phyloP scores from a whole-genome alignment of 2,888 invertebrate species.

The Pseudococcus viburni region DNA sequence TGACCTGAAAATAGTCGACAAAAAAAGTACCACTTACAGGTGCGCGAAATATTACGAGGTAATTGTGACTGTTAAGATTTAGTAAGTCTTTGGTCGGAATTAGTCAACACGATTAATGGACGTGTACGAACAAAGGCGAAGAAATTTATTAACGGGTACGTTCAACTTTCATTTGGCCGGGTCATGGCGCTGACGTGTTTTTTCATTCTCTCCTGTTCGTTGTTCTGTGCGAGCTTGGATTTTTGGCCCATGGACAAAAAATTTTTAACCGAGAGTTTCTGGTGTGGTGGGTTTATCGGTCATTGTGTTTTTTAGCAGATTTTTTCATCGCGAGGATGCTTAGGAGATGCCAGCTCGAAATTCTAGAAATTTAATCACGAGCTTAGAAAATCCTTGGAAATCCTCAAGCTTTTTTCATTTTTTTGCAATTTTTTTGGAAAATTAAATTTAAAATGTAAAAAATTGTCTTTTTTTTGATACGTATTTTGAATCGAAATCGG shows the following conservation, averaged over 20 bases:
- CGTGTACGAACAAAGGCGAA: conserved; percentile 12
- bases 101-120: conserved; percentile 14
- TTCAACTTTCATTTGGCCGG: conserved; percentile 14
- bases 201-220: neutral
- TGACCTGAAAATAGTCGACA: conserved; percentile 31
- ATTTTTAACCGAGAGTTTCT: neutral
- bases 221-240: neutral
- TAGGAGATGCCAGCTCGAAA: too few species aligned
- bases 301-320: neutral
- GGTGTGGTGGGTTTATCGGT: conserved; percentile 33
- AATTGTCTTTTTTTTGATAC: too few species aligned
- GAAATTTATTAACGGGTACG: neutral
- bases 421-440: too few species aligned
- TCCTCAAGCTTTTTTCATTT: too few species aligned
- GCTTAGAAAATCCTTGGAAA: too few species aligned
- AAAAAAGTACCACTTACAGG: neutral
- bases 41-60: conserved; percentile 11
- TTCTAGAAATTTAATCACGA: too few species aligned
- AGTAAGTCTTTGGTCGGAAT: neutral
- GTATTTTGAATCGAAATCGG: neutral
- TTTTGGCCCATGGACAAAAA: conserved; percentile 22
- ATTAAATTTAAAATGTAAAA: too few species aligned
- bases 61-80: conserved; percentile 5
- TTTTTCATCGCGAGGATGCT: neutral
- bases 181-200: neutral